These are phyloP conservation scores for Campoletis raptor DNA, from an alignment of 2,888 invertebrate species.

Conservation along the genomic window DNA sequence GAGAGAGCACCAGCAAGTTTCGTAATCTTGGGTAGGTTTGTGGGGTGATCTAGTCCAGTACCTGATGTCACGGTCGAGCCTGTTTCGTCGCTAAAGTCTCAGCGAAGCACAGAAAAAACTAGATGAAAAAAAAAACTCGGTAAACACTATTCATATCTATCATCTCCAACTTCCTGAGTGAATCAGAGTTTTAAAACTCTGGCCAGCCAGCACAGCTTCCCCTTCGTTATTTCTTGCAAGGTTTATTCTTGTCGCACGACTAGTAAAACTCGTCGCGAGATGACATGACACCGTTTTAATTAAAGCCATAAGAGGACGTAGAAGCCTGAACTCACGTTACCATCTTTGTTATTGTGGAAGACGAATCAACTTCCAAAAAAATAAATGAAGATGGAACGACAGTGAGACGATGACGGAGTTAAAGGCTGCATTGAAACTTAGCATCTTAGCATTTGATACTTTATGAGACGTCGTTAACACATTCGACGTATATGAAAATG, in stretches of 20 bases:
- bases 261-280: slow-evolving; percentile 66
- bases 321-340: slow-evolving; percentile 63
- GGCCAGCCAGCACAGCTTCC: slow-evolving; percentile 29
- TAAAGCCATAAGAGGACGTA: slow-evolving; percentile 75
- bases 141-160: slow-evolving; percentile 43
- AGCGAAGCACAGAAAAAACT: not conserved
- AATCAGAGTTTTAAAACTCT: slow-evolving; percentile 17
- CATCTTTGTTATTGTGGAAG: slow-evolving; percentile 26
- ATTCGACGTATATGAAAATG: no score
- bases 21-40: slow-evolving; percentile 55
- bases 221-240: slow-evolving; percentile 36
- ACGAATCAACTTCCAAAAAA: slow-evolving; percentile 22
- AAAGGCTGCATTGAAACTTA: slow-evolving; percentile 5
- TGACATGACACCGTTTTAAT: slow-evolving; percentile 77
- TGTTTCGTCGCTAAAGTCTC: not conserved
- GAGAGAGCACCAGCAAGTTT: slow-evolving; percentile 26
- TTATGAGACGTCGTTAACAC: no score
- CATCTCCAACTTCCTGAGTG: slow-evolving; percentile 29
- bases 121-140: slow-evolving; percentile 5
- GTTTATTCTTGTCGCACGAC: slow-evolving; percentile 62
- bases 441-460: not conserved
- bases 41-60: not conserved
- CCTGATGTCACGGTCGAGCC: slow-evolving; percentile 20
- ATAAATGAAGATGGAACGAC: not conserved
- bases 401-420: not conserved